phyloP scores from a whole-genome alignment of 2,797 vertebrate genomes.

The Semaprochilodus insignis region DNA sequence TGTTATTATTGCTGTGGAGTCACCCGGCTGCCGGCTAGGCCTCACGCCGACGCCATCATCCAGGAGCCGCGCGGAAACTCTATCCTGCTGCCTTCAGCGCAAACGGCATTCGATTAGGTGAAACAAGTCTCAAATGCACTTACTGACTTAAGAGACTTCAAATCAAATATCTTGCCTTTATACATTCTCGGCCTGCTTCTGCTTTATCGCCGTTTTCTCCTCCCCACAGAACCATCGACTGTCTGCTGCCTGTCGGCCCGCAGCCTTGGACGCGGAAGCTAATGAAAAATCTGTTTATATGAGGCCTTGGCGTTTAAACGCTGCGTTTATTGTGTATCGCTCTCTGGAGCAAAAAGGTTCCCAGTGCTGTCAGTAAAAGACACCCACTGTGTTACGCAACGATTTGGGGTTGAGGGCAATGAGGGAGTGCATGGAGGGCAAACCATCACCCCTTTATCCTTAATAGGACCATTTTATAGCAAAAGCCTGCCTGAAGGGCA shows the following conservation, averaged over 20 bases:
- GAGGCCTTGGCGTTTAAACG: constrained; percentile 59
- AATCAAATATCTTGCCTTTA: constrained; percentile 53
- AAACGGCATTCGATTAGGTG: constrained; percentile 43
- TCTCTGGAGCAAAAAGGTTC: constrained; percentile 42
- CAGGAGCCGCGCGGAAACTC: background rate
- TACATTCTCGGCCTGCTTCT: constrained; percentile 27
- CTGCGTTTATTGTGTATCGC: constrained; percentile 32
- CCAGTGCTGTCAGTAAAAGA: constrained; percentile 38
- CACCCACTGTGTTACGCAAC: background rate
- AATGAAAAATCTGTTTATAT: constrained; percentile 70
- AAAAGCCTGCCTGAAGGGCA: background rate
- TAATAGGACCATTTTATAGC: background rate
- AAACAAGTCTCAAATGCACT: constrained; percentile 54
- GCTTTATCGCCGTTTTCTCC: constrained; percentile 38
- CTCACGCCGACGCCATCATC: background rate
- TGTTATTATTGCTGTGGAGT: constrained; percentile 11
- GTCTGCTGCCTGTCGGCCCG: constrained; percentile 49
- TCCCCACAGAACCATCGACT: constrained; percentile 51
- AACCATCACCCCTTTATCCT: background rate
- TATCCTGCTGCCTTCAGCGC: constrained; percentile 32
- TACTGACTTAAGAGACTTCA: constrained; percentile 47
- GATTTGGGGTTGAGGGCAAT: background rate
- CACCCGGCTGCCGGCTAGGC: background rate
- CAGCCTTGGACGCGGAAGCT: constrained; percentile 55
- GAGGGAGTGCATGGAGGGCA: background rate